Evolutionary conservation across 2,888 invertebrate genomes (phyloP).

Genomic region (Volucella inflata): DNA sequence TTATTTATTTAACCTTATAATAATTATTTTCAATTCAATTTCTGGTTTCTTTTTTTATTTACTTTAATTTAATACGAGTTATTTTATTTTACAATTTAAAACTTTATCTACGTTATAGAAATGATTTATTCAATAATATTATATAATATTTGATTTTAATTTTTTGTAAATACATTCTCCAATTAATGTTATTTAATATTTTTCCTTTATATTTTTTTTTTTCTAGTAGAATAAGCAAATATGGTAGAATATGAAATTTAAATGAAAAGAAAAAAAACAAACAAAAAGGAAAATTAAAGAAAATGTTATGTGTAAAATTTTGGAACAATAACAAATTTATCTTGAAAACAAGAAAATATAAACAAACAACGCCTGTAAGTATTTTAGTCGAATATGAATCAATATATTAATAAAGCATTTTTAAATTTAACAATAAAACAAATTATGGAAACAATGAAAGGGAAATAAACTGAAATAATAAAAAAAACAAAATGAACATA

Average conservation of each 20-base stretch:
- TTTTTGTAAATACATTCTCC: constrained; percentile 28
- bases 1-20: constrained; percentile 47
- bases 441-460: constrained; percentile 59
- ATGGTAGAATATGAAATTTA: constrained; percentile 72
- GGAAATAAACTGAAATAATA: constrained; percentile 68
- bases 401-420: constrained; percentile 65
- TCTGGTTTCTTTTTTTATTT: constrained; percentile 10
- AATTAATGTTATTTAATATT: constrained; percentile 28
- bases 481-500: constrained; percentile 61
- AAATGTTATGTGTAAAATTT: constrained; percentile 68
- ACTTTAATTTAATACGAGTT: constrained; percentile 2
- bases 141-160: background rate
- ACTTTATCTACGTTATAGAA: background rate
- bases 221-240: constrained; percentile 61
- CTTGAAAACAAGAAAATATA: constrained; percentile 44
- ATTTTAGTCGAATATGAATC: constrained; percentile 73
- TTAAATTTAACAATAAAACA: constrained; percentile 66
- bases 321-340: constrained; percentile 68
- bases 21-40: constrained; percentile 17
- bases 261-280: constrained; percentile 23
- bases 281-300: background rate
- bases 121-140: background rate
- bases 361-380: constrained; percentile 72
- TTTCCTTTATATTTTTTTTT: constrained; percentile 13
- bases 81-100: background rate